Base-by-base conservation (phyloP, 2,888 invertebrate genomes). In the Gnatocerus cornutus region DNA sequence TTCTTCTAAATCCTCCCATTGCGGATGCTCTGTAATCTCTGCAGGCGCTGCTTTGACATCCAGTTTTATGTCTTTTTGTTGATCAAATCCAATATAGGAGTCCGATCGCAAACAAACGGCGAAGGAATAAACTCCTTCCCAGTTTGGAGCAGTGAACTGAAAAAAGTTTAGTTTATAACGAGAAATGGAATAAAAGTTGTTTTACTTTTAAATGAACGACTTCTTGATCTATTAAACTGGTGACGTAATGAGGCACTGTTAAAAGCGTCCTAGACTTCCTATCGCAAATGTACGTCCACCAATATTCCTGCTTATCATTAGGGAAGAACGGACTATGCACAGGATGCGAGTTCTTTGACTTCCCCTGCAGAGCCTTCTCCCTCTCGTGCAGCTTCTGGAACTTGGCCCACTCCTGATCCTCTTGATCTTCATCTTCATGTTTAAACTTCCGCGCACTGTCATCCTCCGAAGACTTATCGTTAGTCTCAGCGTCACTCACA, bases 231-330 rank as follows among this genome's bases (percentile, higher is more conserved):
- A 96, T 93, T 70, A 99, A 90, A 84, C 95, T 96, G 62, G 98
- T 98, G 71, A 99, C 92, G 82, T 97, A 94, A 82, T 94, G 93
- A 43, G 99, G 98, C 76, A 96, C 93, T 55, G 98, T 96, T 75
- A 98, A 90, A 77, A 99, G 87, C 71, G 94, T 93, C 82, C 92
- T 93, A 75, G 94, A 94, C 86, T 97, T 98, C 79, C 96, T 91
- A 87, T 99, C 99, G 86, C 95, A 95, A 77, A 99, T 93, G 85
- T 99, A 99, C 74, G 98, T 93, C 98, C 99, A 99, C 99, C 99
- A 99, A 86, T 94, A 98, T 86, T 99, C 99, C 84, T 98, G 98
- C 84, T 99, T 97, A 75, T 93, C 93, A 86, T 93, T 93, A 3
- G 99, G 97, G 85, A 94, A 99, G 84, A 92, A 92, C 0, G 99